phyloP scores from a whole-genome alignment of 1,140 invertebrate species.

The Drosophila seguyi region DNA sequence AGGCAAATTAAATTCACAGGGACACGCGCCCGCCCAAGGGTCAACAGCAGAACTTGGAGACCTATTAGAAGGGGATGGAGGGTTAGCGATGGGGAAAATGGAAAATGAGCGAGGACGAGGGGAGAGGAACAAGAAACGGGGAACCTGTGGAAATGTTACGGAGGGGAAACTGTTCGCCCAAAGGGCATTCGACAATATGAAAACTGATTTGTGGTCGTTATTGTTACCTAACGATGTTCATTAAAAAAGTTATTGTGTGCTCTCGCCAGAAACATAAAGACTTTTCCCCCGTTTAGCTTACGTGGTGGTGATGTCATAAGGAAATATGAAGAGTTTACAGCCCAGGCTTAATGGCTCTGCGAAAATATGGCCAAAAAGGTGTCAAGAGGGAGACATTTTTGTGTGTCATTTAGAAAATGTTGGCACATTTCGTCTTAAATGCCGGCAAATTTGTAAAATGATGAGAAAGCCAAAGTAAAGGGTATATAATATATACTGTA shows the following conservation, averaged over 20 bases:
- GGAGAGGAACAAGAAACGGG: neutral
- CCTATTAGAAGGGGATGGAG: slow-evolving; percentile 18
- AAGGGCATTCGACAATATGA: slow-evolving; percentile 39
- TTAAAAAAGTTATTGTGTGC: slow-evolving; percentile 56
- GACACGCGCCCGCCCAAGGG: slow-evolving; percentile 39
- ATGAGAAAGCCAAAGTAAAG: neutral
- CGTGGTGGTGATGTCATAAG: slow-evolving; percentile 23
- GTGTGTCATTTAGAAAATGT: slow-evolving; percentile 2
- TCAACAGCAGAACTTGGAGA: slow-evolving; percentile 44
- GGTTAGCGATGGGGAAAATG: neutral
- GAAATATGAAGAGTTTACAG: slow-evolving; percentile 45
- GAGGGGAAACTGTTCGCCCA: neutral
- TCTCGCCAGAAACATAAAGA: slow-evolving; percentile 19
- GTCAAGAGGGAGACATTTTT: slow-evolving; percentile 2
- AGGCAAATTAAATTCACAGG: slow-evolving; percentile 63
- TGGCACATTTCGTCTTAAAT: neutral
- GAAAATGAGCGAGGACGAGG: slow-evolving; percentile 30
- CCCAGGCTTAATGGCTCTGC: slow-evolving; percentile 21
- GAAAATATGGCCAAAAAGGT: slow-evolving; percentile 21
- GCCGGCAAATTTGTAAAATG: neutral
- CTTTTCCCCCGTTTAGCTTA: neutral
- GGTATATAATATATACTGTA: neutral
- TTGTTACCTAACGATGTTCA: slow-evolving; percentile 50
- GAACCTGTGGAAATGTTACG: slow-evolving; percentile 6
- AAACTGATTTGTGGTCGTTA: slow-evolving; percentile 54